Base-by-base conservation (phyloP, 2,888 invertebrate genomes). In the Dryococelus australis region DNA sequence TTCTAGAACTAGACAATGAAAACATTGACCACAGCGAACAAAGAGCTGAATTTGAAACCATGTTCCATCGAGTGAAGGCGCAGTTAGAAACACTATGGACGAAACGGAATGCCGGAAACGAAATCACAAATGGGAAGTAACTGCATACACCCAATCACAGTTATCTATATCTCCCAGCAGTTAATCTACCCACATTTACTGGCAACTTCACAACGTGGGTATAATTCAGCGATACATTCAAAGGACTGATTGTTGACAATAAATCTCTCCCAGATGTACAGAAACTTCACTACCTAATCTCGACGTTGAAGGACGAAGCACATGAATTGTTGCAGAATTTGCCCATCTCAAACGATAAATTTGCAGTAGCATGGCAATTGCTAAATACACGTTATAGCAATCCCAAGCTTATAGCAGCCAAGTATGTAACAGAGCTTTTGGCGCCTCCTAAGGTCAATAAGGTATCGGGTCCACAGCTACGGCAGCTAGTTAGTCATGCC, bases 281-380 rank as follows among this genome's bases (percentile, higher is more conserved):
- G 47, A 47, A 47, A 16, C 47, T 5, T 88, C 85, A 84, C 85
- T 88, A 87, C 86, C 85, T 89, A 80, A 92, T 43, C 78, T 86
- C 12, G 26, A 53, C 51, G 26, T 53, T 65, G 13, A 85, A 35
- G 1, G 4, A 4, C 35, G 35, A 35, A 35, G 1, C 35, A n/a
- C n/a, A n/a, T n/a, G n/a, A n/a, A n/a, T n/a, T n/a, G n/a, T n/a
- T n/a, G n/a, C n/a, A n/a, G n/a, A 85, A 85, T 28, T 51, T 53
- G 6, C 47, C 47, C 47, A 85, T 85, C 53, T 85, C 65, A 43
- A 85, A 28, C 13, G 65, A 85, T 51, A 85, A 26, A 24, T 53
- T 53, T 53, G 0, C 27, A 51, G 85, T 51, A 16, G 65, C 5
- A 12, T 85, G 85, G 43, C n/a, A 85, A 10, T 47, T 5, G 8